Evolutionary conservation across 2,888 invertebrate genomes (phyloP).

Genomic region (Embidobia sp.): DNA sequence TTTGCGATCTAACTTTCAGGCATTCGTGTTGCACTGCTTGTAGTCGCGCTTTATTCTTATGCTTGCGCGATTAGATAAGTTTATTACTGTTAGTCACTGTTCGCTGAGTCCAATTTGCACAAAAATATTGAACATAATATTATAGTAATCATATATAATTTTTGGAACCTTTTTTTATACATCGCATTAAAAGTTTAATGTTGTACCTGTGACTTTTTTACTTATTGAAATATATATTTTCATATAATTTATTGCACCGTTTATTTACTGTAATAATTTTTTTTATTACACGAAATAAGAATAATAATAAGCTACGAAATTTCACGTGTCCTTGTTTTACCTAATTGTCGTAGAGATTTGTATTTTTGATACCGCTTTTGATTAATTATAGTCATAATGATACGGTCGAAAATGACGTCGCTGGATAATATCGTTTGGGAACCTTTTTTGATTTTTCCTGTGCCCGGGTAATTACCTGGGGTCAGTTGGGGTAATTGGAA

Average conservation of each 20-base stretch:
- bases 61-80: constrained; percentile 38
- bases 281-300: neutral
- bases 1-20: constrained; percentile 34
- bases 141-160: neutral
- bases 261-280: neutral
- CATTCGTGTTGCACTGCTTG: constrained; percentile 18
- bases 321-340: neutral
- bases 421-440: constrained; percentile 37
- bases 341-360: constrained; percentile 15
- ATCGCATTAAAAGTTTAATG: too few relatives aligned
- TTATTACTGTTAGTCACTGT: constrained; percentile 15
- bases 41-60: constrained; percentile 36
- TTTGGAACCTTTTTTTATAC: too few relatives aligned
- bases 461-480: constrained; percentile 20
- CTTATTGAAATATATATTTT: too few relatives aligned
- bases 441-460: constrained; percentile 41
- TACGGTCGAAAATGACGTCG: constrained; percentile 9
- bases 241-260: too few relatives aligned
- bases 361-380: constrained; percentile 15
- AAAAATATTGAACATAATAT: neutral
- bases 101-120: neutral
- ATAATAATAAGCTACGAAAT: neutral
- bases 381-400: constrained; percentile 40
- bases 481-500: constrained; percentile 42
- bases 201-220: too few relatives aligned